Conservation (phyloP, 2,797 vertebrate genomes). For the Sternotherus odoratus region DNA sequence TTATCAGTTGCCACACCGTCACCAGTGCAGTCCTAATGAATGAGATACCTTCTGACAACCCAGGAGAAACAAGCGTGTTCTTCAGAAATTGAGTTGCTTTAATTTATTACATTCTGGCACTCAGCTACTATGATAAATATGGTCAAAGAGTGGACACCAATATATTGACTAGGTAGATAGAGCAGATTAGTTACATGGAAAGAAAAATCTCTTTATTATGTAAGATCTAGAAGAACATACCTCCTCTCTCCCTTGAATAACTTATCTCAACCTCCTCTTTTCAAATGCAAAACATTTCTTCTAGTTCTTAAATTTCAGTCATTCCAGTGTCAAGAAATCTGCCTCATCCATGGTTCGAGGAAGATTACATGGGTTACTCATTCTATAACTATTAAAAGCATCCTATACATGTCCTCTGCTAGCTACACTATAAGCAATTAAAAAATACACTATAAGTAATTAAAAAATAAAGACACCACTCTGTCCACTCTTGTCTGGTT, state of each 20-base stretch:
- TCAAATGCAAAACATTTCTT: neutral
- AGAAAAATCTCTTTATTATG: neutral
- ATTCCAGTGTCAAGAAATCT: neutral
- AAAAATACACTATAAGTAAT: conserved; percentile 43
- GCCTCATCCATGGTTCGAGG: neutral
- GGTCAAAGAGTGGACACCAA: neutral
- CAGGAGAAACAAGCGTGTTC: neutral
- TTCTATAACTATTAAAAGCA: neutral
- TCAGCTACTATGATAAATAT: neutral
- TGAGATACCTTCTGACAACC: neutral
- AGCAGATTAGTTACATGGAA: neutral
- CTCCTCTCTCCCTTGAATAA: neutral
- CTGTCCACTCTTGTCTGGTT: conserved; percentile 48
- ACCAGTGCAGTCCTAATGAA: neutral
- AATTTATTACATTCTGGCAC: neutral
- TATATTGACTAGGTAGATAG: neutral
- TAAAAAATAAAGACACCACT: conserved; percentile 40
- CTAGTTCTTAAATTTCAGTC: neutral
- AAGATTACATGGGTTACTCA: neutral
- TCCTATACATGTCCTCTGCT: neutral
- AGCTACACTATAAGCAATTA: neutral
- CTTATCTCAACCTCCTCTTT: neutral
- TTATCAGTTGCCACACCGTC: neutral
- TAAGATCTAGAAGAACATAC: neutral
- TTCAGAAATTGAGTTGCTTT: neutral